Percentiles rank a stretch among this genome's conserved stretches.
phyloP scores from a whole-genome alignment of 2,888 invertebrate genomes.

The Dendrolimus pini region DNA sequence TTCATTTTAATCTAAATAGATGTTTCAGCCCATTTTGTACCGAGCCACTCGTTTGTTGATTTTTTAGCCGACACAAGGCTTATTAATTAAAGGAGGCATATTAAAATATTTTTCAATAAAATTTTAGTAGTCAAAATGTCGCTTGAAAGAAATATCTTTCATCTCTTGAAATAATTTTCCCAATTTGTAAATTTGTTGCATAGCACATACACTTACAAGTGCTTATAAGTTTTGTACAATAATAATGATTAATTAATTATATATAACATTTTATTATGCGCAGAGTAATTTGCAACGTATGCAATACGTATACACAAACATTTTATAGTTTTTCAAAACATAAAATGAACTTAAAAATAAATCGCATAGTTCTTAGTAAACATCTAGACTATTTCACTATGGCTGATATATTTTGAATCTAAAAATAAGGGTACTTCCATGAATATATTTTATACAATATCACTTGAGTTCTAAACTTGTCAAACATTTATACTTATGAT shows the following conservation, averaged over 20 bases:
- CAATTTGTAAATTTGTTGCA: background rate
- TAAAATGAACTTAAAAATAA: background rate
- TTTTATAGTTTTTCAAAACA: background rate
- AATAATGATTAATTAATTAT: background rate
- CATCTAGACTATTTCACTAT: slow-evolving; percentile 38
- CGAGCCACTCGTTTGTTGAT: too few species aligned
- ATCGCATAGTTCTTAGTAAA: slow-evolving; percentile 19
- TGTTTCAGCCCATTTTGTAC: too few species aligned
- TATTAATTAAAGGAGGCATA: too few species aligned
- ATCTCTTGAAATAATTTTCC: background rate
- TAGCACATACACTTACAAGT: background rate
- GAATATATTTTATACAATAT: slow-evolving; percentile 38
- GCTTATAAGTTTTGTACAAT: background rate
- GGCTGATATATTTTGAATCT: slow-evolving; percentile 54
- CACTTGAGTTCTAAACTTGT: slow-evolving; percentile 33
- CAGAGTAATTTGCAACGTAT: background rate
- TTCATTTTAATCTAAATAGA: too few species aligned
- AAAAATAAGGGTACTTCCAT: slow-evolving; percentile 55
- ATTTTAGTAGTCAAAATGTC: too few species aligned
- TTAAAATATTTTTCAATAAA: too few species aligned
- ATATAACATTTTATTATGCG: background rate
- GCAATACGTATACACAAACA: background rate
- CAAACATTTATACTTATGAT: slow-evolving; percentile 23
- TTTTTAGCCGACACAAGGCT: too few species aligned
- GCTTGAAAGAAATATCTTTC: too few species aligned